Evolutionary conservation across 1,140 invertebrate species (phyloP), one percentile per base, ranked within the genome.

Genomic region (Brachionus paranguensis): DNA sequence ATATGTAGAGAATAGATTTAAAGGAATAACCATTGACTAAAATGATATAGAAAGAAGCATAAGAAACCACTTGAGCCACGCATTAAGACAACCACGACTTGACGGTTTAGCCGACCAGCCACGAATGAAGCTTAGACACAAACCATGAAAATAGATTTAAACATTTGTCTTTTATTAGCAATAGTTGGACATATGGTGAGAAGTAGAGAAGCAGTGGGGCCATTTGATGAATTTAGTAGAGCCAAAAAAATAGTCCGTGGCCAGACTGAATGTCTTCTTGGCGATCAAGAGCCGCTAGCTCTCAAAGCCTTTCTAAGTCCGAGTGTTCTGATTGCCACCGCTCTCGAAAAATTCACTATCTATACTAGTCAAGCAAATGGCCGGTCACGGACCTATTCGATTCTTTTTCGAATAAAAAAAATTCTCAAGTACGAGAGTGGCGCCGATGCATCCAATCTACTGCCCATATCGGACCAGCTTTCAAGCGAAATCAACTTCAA

Each of bases 371-470:
- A 50, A 27, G 10, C 12, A 10, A 24, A 47, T 14, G 24, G 29
- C 20, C 1, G 33, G 20, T 12, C 50, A 50, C 43, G 47, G 24
- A 50, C 72, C n/a, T 76, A 24, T 27, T 76, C 72, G 1, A 76
- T 76, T 27, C 20, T 76, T 0, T 76, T 76, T 76, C 72, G 43
- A 29, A 47, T 76, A 4, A 76, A 76, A 76, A 76, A 76, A 76
- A 76, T 76, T 50, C 14, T 76, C 17, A 76, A 76, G 14, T 76
- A 76, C 43, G 72, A 76, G 50, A 0, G 50, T 29, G 20, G 24
- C n/a, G 3, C 7, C 14, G 27, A 50, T 50, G 43, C 8, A 17
- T 12, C 43, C 24, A 45, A 76, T 11, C 47, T 76, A 14, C 50
- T 27, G 47, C 17, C 43, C 20, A 76, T 76, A 20, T 20, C 17